Percentiles rank a stretch among this genome's conserved stretches.
These are phyloP conservation scores for Melipona quadrifasciata DNA, from an alignment of 1,140 invertebrate species.

Conservation along the genomic window DNA sequence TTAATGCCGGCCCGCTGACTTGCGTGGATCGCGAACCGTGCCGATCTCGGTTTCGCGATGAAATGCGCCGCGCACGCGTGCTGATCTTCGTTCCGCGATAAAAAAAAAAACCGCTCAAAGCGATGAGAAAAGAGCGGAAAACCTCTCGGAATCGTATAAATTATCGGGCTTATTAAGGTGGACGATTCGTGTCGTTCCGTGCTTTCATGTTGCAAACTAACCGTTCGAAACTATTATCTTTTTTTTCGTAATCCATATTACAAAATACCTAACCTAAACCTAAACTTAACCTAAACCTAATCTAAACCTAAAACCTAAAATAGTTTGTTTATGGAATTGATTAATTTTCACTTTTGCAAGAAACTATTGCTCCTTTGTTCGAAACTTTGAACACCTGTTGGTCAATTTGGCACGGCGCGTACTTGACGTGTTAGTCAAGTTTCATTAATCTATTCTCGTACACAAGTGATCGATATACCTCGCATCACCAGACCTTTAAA, in stretches of 20 bases:
- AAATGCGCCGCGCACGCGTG: not conserved
- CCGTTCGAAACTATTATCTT: too few relatives aligned
- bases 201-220: not conserved
- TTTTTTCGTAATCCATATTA: too few relatives aligned
- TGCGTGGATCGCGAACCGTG: not conserved
- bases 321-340: not conserved
- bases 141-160: not conserved
- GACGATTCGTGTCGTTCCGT: not conserved
- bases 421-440: too few relatives aligned
- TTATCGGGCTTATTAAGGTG: not conserved
- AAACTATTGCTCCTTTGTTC: not conserved
- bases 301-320: too few relatives aligned
- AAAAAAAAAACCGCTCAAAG: not conserved
- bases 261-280: too few relatives aligned
- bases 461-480: slow-evolving; percentile 26
- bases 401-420: not conserved
- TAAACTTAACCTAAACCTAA: too few relatives aligned
- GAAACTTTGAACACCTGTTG: not conserved
- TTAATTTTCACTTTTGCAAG: not conserved
- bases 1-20: not conserved
- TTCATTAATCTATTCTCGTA: slow-evolving; percentile 14
- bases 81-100: not conserved
- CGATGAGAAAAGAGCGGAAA: not conserved
- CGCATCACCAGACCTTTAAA: slow-evolving; percentile 15
- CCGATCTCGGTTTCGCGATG: not conserved